Percentiles rank a stretch among this genome's conserved stretches.
These are phyloP conservation scores for Phengaris alcon DNA, from an alignment of 2,888 invertebrate species.

Conservation along the genomic window DNA sequence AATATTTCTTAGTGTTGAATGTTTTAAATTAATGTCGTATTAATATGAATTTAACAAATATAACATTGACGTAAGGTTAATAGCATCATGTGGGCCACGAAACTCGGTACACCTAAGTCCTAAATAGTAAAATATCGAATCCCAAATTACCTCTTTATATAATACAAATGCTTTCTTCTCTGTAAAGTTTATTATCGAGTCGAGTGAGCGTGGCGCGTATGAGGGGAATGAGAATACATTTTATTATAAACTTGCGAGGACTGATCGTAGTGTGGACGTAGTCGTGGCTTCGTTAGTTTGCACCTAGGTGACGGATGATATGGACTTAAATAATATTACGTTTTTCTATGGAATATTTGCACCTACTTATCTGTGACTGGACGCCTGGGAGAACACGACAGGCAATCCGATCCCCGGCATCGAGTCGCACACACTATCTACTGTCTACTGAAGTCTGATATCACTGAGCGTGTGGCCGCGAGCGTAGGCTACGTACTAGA, in stretches of 20 bases:
- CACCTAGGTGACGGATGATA: slow-evolving; percentile 12
- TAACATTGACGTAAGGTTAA: slow-evolving; percentile 6
- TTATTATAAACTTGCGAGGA: slow-evolving; percentile 13
- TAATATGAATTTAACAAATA: slow-evolving; percentile 19
- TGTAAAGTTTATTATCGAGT: background rate
- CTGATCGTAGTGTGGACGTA: slow-evolving; percentile 26
- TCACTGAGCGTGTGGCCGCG: slow-evolving; percentile 10
- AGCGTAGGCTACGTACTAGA: slow-evolving; percentile 52
- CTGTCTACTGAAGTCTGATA: slow-evolving; percentile 40
- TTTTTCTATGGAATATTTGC: slow-evolving; percentile 19
- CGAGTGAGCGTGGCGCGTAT: background rate
- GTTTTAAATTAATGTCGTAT: slow-evolving; percentile 22
- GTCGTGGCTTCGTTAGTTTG: slow-evolving; percentile 27
- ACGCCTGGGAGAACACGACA: slow-evolving; percentile 35
- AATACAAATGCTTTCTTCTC: slow-evolving; percentile 20
- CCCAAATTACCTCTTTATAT: slow-evolving; percentile 22
- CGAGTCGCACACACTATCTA: slow-evolving; percentile 39
- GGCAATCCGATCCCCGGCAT: slow-evolving; percentile 40
- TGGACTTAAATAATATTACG: background rate
- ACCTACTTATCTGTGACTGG: slow-evolving; percentile 29
- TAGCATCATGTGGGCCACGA: slow-evolving; percentile 13
- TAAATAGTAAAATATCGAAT: slow-evolving; percentile 24
- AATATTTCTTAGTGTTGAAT: slow-evolving; percentile 11
- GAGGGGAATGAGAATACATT: background rate
- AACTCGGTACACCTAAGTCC: slow-evolving; percentile 14